These are phyloP conservation scores for Ophioderma brevispina DNA, from an alignment of 35 echinoderm and acorn worm species.

Conservation along the genomic window DNA sequence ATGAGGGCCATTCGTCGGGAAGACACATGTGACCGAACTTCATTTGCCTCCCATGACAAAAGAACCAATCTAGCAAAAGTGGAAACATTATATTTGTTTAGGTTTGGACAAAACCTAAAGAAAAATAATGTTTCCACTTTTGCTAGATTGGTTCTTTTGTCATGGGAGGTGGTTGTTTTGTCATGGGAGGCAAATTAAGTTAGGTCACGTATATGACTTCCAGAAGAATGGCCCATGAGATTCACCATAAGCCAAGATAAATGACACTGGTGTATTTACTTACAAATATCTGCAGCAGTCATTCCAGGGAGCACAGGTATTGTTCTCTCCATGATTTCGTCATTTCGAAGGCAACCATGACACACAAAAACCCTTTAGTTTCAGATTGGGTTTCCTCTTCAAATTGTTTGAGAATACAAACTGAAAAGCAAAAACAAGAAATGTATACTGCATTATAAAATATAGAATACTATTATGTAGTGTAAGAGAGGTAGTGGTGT, in stretches of 20 bases:
- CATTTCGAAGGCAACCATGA: slow-evolving; percentile 53
- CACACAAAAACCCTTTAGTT: slow-evolving; percentile 90
- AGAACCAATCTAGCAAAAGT: too few relatives aligned
- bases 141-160: neutral
- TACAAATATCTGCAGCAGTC: slow-evolving; percentile 90
- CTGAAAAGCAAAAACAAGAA: slow-evolving; percentile 19
- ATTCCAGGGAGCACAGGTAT: slow-evolving; percentile 89
- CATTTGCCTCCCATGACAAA: too few relatives aligned
- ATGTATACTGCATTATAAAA: too few relatives aligned
- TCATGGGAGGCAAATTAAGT: neutral
- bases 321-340: slow-evolving; percentile 65
- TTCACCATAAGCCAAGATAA: neutral
- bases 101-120: neutral
- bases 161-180: neutral
- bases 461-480: too few relatives aligned
- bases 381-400: slow-evolving; percentile 69
- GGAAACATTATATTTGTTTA: too few relatives aligned
- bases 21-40: too few relatives aligned
- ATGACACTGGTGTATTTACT: slow-evolving; percentile 30
- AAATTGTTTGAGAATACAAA: slow-evolving; percentile 84
- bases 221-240: neutral
- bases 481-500: too few relatives aligned
- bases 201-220: too few relatives aligned
- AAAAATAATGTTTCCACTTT: neutral
- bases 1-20: too few relatives aligned